These are phyloP conservation scores for Amblyjoppa proteus DNA, from an alignment of 2,888 invertebrate genomes.

Conservation along the genomic window DNA sequence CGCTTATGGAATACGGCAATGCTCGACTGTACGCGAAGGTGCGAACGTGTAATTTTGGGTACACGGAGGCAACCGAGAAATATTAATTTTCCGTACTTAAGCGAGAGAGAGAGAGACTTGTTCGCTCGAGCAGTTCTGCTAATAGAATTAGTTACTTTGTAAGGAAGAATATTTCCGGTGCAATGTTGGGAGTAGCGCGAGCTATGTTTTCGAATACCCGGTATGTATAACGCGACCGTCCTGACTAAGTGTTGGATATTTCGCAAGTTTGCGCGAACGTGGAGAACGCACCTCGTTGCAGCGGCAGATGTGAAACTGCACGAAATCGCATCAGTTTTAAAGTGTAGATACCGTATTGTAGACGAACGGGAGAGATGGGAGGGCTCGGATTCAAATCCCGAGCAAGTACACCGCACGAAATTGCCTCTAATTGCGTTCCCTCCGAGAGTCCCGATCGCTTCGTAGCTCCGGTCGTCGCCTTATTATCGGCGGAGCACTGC, in stretches of 20 bases:
- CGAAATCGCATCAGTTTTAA: conserved; percentile 1
- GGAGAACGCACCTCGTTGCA: neutral
- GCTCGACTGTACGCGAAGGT: neutral
- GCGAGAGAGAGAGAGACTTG: neutral
- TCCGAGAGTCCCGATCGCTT: conserved; percentile 15
- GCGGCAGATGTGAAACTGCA: conserved; percentile 1
- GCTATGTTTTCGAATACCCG: neutral
- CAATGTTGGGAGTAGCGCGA: neutral
- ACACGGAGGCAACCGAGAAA: neutral
- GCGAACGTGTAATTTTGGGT: neutral
- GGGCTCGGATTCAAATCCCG: neutral
- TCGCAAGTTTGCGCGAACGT: neutral
- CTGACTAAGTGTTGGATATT: neutral
- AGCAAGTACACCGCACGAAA: conserved; percentile 2
- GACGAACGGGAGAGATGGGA: neutral
- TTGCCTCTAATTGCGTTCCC: conserved; percentile 24
- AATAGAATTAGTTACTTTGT: conserved; percentile 7
- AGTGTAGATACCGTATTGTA: neutral
- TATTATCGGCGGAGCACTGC: neutral
- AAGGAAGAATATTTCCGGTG: conserved; percentile 1
- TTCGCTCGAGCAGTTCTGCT: neutral
- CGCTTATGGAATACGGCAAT: neutral
- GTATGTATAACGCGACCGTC: neutral
- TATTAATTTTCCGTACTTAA: conserved; percentile 3
- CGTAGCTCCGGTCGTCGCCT: conserved; percentile 3